These are phyloP conservation scores for Atta cephalotes DNA, from an alignment of 1,140 invertebrate genomes.

Conservation along the genomic window DNA sequence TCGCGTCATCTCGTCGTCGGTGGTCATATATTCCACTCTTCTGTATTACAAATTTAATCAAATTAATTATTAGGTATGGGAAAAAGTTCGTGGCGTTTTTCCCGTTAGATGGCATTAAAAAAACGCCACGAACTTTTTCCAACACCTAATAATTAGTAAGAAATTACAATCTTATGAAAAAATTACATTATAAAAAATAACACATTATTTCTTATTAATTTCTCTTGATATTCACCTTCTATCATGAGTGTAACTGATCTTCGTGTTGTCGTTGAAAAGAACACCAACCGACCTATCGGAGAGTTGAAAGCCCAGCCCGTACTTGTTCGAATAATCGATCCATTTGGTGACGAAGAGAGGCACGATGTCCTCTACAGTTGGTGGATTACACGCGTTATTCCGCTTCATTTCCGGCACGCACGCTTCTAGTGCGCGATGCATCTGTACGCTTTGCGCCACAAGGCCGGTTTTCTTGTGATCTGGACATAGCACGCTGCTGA, in stretches of 20 bases:
- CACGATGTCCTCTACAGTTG: slow-evolving; percentile 85
- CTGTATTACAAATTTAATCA: slow-evolving; percentile 78
- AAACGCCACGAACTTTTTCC: too few species aligned
- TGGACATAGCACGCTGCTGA: slow-evolving; percentile 83
- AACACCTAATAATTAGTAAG: too few species aligned
- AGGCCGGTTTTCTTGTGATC: slow-evolving; percentile 78
- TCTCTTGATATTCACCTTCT: slow-evolving; percentile 86
- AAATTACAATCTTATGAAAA: not conserved
- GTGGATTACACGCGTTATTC: slow-evolving; percentile 78
- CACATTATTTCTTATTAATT: not conserved
- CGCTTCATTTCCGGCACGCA: slow-evolving; percentile 76
- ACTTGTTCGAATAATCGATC: slow-evolving; percentile 93
- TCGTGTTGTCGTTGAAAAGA: slow-evolving; percentile 90
- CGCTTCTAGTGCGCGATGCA: slow-evolving; percentile 79
- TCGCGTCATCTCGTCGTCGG: slow-evolving; percentile 92
- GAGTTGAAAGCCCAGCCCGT: slow-evolving; percentile 91
- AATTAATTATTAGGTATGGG: too few species aligned
- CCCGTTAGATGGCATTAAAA: too few species aligned
- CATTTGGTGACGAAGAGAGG: slow-evolving; percentile 91
- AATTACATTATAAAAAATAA: not conserved
- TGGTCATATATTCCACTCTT: slow-evolving; percentile 98
- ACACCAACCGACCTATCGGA: slow-evolving; percentile 90
- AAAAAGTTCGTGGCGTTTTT: too few species aligned
- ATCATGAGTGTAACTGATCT: slow-evolving; percentile 88
- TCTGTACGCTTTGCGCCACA: slow-evolving; percentile 73